phyloP scores from a whole-genome alignment of 2,888 invertebrate species.

The Sarcophaga caerulescens region DNA sequence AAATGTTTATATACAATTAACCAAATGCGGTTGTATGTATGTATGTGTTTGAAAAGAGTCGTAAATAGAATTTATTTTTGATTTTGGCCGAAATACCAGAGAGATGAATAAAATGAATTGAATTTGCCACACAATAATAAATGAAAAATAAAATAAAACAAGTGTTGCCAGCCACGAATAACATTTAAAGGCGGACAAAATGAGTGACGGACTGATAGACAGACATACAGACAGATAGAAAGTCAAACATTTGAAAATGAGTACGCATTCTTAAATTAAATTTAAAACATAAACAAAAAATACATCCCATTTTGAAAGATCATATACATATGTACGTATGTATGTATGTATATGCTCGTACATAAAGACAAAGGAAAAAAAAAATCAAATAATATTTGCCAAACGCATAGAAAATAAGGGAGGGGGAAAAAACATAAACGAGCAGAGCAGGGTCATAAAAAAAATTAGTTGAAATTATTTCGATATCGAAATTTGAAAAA shows the following conservation, averaged over 20 bases:
- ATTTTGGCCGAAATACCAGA: conserved; percentile 60
- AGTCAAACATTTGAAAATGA: conserved; percentile 7
- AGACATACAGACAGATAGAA: too few species aligned
- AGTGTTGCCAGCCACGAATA: conserved; percentile 45
- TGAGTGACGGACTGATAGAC: not conserved
- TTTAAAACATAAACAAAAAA: conserved; percentile 37
- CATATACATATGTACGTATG: too few species aligned
- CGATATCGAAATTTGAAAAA: conserved; percentile 33
- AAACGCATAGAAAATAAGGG: conserved; percentile 36
- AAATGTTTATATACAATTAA: not conserved
- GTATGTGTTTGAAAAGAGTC: not conserved
- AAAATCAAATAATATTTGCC: conserved; percentile 40
- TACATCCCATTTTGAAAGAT: not conserved
- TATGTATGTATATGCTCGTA: too few species aligned
- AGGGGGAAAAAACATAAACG: conserved; percentile 17
- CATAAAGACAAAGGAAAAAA: not conserved
- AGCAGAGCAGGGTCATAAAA: conserved; percentile 45
- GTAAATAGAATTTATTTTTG: not conserved
- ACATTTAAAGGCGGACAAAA: not conserved
- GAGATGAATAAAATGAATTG: conserved; percentile 56
- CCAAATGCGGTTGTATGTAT: not conserved
- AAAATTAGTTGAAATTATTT: conserved; percentile 33
- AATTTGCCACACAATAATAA: conserved; percentile 23
- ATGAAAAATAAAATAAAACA: not conserved
- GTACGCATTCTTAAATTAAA: conserved; percentile 22